Conservation (phyloP, 2,113 vertebrate genomes). For the Hippocampus comes region DNA sequence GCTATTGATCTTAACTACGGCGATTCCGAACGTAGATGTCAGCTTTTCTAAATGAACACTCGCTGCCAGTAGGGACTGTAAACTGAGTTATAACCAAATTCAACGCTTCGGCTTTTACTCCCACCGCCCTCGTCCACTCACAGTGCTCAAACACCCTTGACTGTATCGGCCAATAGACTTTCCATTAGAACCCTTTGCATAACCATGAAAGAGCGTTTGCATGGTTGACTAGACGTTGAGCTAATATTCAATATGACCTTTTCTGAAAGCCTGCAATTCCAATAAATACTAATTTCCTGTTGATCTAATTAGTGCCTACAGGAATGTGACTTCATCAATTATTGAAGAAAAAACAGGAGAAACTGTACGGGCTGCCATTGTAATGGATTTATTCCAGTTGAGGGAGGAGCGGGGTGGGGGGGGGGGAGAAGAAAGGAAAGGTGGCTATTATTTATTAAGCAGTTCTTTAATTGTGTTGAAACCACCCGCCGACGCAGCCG, state of each 20-base stretch:
- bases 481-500: slow-evolving; percentile 13
- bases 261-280: slow-evolving; percentile 58
- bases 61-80: not conserved
- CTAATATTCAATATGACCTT: slow-evolving; percentile 67
- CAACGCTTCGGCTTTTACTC: not conserved
- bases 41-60: not conserved
- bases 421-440: not conserved
- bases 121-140: not conserved
- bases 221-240: slow-evolving; percentile 48
- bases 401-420: not conserved
- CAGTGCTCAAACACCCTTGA: slow-evolving; percentile 26
- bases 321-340: slow-evolving; percentile 70
- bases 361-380: slow-evolving; percentile 47
- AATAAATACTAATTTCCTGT: slow-evolving; percentile 68
- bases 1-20: not conserved
- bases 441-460: slow-evolving; percentile 64
- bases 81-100: not conserved
- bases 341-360: slow-evolving; percentile 56
- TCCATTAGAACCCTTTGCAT: slow-evolving; percentile 41
- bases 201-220: slow-evolving; percentile 41
- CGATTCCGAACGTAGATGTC: not conserved
- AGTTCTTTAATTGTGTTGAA: slow-evolving; percentile 51
- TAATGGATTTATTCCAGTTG: slow-evolving; percentile 57
- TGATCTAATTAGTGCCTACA: slow-evolving; percentile 65
- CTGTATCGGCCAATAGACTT: slow-evolving; percentile 43